Evolutionary conservation across 2,113 vertebrate genomes (phyloP).

Genomic region (Trinectes maculatus): DNA sequence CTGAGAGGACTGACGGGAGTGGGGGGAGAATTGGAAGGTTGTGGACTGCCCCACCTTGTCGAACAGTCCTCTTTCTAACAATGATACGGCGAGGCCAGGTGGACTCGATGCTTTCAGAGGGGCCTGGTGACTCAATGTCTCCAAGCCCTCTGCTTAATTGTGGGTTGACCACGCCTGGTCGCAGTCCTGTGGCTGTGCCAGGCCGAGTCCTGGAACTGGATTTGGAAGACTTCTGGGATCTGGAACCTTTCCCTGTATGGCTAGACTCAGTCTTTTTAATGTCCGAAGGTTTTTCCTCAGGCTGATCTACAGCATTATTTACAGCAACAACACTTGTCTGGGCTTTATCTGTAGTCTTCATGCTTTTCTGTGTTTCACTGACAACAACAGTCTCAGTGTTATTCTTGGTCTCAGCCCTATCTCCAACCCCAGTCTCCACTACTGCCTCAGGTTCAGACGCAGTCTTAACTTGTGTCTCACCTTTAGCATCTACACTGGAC

Average conservation of each 20-base stretch:
- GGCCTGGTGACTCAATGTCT: conserved; percentile 57
- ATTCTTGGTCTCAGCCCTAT: conserved; percentile 13
- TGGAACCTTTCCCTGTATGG: conserved; percentile 49
- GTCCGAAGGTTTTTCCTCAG: conserved; percentile 35
- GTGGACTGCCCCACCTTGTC: conserved; percentile 82
- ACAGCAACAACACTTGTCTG: neutral
- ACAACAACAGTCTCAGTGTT: conserved; percentile 1
- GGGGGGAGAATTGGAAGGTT: conserved; percentile 84
- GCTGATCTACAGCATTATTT: conserved; percentile 22
- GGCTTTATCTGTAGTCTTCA: conserved; percentile 15
- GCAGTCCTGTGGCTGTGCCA: conserved; percentile 70
- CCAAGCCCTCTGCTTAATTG: conserved; percentile 40
- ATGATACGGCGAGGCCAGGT: conserved; percentile 83
- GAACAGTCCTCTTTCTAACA: conserved; percentile 81
- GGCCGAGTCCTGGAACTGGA: conserved; percentile 68
- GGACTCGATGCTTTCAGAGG: conserved; percentile 76
- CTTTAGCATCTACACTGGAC: conserved; percentile 24
- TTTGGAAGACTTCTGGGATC: conserved; percentile 70
- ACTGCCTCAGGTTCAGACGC: conserved; percentile 19
- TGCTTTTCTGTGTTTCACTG: conserved; percentile 25
- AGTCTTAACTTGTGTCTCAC: conserved; percentile 25
- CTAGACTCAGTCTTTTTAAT: conserved; percentile 16
- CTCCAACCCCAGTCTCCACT: neutral
- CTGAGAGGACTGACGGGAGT: conserved; percentile 78
- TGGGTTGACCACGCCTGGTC: conserved; percentile 63